These are phyloP conservation scores for Chaetodon trifasciatus DNA, from an alignment of 2,797 vertebrate genomes.

Conservation along the genomic window DNA sequence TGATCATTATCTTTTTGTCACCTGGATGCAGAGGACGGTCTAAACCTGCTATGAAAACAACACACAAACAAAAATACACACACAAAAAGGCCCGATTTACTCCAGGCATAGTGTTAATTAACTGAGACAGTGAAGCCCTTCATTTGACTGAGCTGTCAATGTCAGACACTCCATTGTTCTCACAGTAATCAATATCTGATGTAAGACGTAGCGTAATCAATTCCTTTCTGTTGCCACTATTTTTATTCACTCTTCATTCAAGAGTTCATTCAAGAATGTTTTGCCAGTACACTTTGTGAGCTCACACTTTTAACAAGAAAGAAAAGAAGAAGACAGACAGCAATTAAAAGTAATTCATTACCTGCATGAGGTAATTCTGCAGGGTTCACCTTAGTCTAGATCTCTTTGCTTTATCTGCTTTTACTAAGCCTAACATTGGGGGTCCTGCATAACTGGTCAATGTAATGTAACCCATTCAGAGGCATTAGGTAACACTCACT, in stretches of 20 bases:
- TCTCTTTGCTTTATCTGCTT: not conserved
- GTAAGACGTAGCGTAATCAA: conserved; percentile 15
- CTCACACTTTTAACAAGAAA: not conserved
- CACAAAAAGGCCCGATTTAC: conserved; percentile 3
- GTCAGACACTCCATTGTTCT: conserved; percentile 39
- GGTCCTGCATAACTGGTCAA: too few species aligned
- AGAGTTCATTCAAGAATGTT: not conserved
- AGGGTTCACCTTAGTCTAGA: not conserved
- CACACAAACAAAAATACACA: not conserved
- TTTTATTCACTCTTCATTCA: not conserved
- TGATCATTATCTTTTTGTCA: not conserved
- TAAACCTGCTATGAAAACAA: not conserved
- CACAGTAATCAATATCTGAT: conserved; percentile 45
- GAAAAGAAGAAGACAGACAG: not conserved
- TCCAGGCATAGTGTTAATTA: conserved; percentile 27
- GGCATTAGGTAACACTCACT: not conserved
- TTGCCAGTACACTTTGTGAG: not conserved
- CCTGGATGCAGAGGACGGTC: not conserved
- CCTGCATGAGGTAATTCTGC: not conserved
- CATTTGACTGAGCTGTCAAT: conserved; percentile 43
- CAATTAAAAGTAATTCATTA: not conserved
- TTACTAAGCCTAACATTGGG: too few species aligned
- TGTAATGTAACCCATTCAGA: too few species aligned
- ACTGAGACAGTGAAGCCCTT: conserved; percentile 25
- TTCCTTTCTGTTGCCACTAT: not conserved